A percentile compares a stretch with the other conserved stretches of the same genome.
These are phyloP conservation scores for Opisthocomus hoazin DNA, from an alignment of 2,113 vertebrate genomes.

Conservation along the genomic window DNA sequence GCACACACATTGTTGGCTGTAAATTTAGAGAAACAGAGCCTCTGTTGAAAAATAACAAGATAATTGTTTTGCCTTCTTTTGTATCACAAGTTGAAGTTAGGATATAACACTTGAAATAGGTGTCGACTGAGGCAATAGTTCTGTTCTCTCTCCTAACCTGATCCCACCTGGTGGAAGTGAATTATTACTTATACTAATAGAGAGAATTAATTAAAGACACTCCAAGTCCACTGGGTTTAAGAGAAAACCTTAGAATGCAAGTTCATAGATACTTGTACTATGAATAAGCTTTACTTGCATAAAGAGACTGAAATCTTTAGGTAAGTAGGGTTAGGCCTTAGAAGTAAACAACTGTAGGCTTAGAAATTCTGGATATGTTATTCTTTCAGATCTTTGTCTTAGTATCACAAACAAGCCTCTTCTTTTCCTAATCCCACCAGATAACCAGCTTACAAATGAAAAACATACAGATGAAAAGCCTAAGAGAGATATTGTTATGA, in stretches of 20 bases:
- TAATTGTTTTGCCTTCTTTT: neutral
- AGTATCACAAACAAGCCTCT: neutral
- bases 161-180: neutral
- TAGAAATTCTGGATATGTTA: conserved; percentile 24
- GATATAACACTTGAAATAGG: neutral
- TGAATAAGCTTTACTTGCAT: neutral
- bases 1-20: neutral
- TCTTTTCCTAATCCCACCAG: conserved; percentile 59
- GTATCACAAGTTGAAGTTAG: neutral
- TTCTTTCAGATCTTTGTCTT: conserved; percentile 26
- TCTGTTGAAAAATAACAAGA: neutral
- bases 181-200: neutral
- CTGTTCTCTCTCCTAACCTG: neutral
- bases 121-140: neutral
- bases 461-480: conserved; percentile 72
- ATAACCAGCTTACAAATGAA: conserved; percentile 71
- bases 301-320: neutral
- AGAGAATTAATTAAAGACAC: no score
- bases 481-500: conserved; percentile 71
- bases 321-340: neutral
- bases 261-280: neutral
- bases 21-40: neutral
- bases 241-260: neutral
- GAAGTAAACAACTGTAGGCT: conserved; percentile 4
- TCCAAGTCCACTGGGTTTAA: neutral